Conservation (phyloP, 2,797 vertebrate species). For the Sitta carolinensis region DNA sequence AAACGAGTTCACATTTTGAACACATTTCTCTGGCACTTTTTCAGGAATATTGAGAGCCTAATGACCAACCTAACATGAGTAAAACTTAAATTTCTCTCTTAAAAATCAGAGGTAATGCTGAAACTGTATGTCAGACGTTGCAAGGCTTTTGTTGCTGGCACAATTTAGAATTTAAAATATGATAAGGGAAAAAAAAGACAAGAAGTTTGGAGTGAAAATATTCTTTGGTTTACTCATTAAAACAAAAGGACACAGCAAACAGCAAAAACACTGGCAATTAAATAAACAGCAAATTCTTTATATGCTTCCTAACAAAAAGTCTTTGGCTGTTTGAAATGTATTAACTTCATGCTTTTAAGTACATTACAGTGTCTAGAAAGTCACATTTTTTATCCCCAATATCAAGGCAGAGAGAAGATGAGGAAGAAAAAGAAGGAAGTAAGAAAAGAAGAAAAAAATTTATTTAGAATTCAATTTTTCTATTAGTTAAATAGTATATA, state of each 20-base stretch:
- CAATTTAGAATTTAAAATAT: background rate
- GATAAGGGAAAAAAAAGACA: background rate
- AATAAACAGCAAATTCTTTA: constrained; percentile 73
- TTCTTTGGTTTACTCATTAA: constrained; percentile 73
- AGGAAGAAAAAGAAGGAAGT: background rate
- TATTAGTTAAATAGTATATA: constrained; percentile 12
- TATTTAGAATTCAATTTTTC: constrained; percentile 4
- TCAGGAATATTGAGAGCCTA: background rate
- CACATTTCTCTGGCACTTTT: background rate
- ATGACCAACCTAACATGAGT: background rate
- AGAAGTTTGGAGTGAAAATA: constrained; percentile 62
- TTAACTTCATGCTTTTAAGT: constrained; percentile 53
- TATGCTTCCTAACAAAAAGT: constrained; percentile 50
- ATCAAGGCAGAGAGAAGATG: background rate
- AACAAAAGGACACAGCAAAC: constrained; percentile 67
- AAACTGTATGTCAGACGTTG: background rate
- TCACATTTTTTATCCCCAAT: constrained; percentile 29
- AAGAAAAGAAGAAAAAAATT: background rate
- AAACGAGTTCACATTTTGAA: background rate
- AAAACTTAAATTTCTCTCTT: background rate
- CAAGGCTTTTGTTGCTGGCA: background rate
- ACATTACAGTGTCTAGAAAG: constrained; percentile 51
- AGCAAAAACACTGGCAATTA: constrained; percentile 68
- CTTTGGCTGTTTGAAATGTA: constrained; percentile 60
- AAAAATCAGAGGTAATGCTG: background rate